A percentile compares a stretch with the other conserved stretches of the same genome.
phyloP scores from a whole-genome alignment of 1,140 invertebrate species.

The Chlorops oryzae region DNA sequence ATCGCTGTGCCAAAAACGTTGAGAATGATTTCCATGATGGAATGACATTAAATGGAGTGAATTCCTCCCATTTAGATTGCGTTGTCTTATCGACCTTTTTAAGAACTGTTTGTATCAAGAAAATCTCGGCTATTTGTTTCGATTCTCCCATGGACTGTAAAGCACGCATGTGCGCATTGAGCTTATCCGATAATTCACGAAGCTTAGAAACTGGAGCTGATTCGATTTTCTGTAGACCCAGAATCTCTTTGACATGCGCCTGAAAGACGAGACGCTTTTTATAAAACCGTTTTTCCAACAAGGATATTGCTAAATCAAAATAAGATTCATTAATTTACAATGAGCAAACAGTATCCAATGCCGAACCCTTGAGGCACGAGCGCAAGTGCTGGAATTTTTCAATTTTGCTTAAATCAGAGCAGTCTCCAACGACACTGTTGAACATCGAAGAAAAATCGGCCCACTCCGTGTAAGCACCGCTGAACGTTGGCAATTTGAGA shows the following conservation, averaged over 20 bases:
- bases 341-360: conserved; percentile 5
- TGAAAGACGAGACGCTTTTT: conserved; percentile 10
- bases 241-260: conserved; percentile 5
- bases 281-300: conserved; percentile 6
- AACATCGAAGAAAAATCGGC: conserved; percentile 8
- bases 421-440: neutral
- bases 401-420: conserved; percentile 3
- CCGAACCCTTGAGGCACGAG: neutral
- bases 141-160: too few species aligned
- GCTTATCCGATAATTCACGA: too few species aligned
- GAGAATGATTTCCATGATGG: neutral
- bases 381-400: conserved; percentile 6
- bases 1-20: conserved; percentile 3
- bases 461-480: conserved; percentile 5
- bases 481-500: conserved; percentile 2
- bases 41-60: neutral
- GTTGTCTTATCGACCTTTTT: neutral
- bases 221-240: too few species aligned
- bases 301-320: neutral
- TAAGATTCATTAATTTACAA: neutral
- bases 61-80: conserved; percentile 8
- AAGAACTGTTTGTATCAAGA: conserved; percentile 3
- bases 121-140: too few species aligned
- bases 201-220: too few species aligned
- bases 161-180: too few species aligned